A percentile compares a stretch with the other conserved stretches of the same genome.
Conservation (phyloP, 2,797 vertebrate species). For the Oreortyx pictus region DNA sequence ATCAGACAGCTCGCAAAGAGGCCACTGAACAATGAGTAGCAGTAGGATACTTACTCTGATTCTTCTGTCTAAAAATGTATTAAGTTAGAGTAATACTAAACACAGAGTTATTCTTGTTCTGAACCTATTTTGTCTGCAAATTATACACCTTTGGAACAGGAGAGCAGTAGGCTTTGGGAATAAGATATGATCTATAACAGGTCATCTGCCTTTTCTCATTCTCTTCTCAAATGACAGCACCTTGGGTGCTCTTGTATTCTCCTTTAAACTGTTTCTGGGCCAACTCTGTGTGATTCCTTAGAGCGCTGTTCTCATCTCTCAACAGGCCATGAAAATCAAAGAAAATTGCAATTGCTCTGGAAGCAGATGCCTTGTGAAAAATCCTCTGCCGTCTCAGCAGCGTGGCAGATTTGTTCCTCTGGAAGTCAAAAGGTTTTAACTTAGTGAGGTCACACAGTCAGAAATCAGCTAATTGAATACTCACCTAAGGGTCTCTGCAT, state of each 20-base stretch:
- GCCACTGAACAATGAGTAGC: background rate
- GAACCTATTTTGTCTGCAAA: background rate
- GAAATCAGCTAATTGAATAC: background rate
- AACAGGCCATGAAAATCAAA: conserved; percentile 37
- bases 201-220: background rate
- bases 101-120: background rate
- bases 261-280: conserved; percentile 1
- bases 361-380: conserved; percentile 23
- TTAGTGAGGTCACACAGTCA: background rate
- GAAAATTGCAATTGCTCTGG: conserved; percentile 37
- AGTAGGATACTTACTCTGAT: background rate
- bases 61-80: background rate
- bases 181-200: background rate
- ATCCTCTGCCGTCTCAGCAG: conserved; percentile 37
- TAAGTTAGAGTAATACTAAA: background rate
- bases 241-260: background rate
- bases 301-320: background rate
- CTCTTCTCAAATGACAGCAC: background rate
- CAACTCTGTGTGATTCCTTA: background rate
- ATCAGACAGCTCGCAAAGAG: background rate
- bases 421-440: conserved; percentile 28
- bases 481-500: background rate
- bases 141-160: background rate
- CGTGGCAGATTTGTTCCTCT: conserved; percentile 15
- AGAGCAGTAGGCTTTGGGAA: background rate